Base-by-base conservation (phyloP, 2,113 vertebrate species). In the Arenaria interpres region DNA sequence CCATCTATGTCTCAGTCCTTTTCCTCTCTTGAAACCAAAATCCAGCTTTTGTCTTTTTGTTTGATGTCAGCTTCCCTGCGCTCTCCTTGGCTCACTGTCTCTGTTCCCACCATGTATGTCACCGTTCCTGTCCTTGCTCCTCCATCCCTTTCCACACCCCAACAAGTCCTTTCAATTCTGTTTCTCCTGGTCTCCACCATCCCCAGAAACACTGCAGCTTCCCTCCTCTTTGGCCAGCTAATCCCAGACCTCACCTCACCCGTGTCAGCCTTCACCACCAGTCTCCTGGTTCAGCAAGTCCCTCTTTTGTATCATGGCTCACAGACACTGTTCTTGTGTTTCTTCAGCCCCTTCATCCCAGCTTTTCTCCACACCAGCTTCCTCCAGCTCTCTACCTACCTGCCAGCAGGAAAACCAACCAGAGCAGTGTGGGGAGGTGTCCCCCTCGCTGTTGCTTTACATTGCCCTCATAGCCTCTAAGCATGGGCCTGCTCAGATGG, bases 61-160 rank as follows among this genome's bases (percentile, higher is more conserved):
- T 30, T 5, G 6, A 17, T 1, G 0, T 30, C 76, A 78, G 12
- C 12, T 39, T 23, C 25, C 41, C 14, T 69, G 23, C 1, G 1
- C 8, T 46, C 18, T 64, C 23, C 50, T 37, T 19, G 30, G 19
- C 25, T 86, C 8, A 20, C 37, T 17, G 5, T 56, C 48, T 63
- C 69, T 50, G 12, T 37, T 90, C 22, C 33, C 53, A 46, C n/a
- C 28, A 27, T 20, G 48, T 66, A 33, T 63, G 41, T n/a, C 14
- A 43, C 59, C 2, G 1, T 60, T 16, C 41, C 1, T 27, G 18
- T 72, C 4, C 28, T 77, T 30, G 37, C 10, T 45, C 20, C 28
- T 66, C 46, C 46, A 67, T 69, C 51, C 10, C 7, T 54, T 23
- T 51, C 21, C 46, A 78, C 12, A 25, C 30, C 53, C 46, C 51